A percentile compares a stretch with the other conserved stretches of the same genome.
phyloP scores from a whole-genome alignment of 2,797 vertebrate species.

The Poeciliopsis paucimaculata region DNA sequence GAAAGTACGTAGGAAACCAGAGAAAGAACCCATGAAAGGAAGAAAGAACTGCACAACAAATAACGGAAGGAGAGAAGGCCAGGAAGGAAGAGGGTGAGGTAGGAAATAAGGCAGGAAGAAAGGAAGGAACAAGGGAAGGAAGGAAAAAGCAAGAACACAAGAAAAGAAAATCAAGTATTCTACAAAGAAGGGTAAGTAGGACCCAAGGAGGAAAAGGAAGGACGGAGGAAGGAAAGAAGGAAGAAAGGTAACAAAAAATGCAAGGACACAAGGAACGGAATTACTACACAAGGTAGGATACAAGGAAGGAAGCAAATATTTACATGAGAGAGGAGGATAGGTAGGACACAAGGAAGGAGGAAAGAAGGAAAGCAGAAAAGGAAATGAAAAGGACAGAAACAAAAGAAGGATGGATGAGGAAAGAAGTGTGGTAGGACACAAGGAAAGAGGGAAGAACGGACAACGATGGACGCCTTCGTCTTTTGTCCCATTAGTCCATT shows the following conservation, averaged over 20 bases:
- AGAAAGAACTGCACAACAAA: neutral
- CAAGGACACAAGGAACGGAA: neutral
- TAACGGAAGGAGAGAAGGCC: neutral
- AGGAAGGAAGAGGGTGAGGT: neutral
- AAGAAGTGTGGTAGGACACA: neutral
- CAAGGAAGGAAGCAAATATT: neutral
- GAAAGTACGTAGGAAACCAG: neutral
- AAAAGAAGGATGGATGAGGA: too few species aligned
- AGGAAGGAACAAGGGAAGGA: neutral
- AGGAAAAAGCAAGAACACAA: neutral
- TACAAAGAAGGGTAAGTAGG: neutral
- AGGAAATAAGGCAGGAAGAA: neutral
- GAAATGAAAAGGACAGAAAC: neutral
- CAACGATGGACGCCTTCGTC: neutral
- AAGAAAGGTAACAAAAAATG: neutral
- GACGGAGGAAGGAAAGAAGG: neutral
- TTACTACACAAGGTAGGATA: neutral
- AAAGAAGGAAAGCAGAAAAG: neutral
- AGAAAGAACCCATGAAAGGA: neutral
- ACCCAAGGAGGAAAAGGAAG: neutral
- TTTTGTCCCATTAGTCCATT: neutral
- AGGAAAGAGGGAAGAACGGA: neutral
- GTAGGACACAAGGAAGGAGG: too few species aligned
- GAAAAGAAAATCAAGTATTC: neutral
- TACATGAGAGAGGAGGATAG: too few species aligned